These are phyloP conservation scores for Trypoxylon attenuatum DNA, from an alignment of 2,888 invertebrate species.

Conservation along the genomic window DNA sequence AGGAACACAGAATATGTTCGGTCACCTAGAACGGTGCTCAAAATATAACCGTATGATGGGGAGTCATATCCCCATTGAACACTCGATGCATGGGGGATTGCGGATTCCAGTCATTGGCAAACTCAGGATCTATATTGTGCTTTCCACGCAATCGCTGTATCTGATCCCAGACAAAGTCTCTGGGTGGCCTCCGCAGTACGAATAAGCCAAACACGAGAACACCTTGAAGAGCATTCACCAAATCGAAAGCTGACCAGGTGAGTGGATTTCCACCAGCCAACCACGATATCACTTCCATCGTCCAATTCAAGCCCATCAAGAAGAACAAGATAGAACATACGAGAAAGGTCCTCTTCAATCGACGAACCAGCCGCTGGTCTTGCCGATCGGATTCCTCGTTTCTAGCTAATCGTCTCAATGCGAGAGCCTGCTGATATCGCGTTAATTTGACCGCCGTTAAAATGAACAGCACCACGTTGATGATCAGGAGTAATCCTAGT, in stretches of 20 bases:
- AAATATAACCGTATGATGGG: constrained; percentile 46
- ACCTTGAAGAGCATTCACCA: constrained; percentile 83
- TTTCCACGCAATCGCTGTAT: constrained; percentile 62
- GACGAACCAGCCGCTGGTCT: constrained; percentile 69
- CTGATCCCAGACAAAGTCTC: constrained; percentile 64
- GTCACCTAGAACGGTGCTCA: too few species aligned
- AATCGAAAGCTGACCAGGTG: constrained; percentile 80
- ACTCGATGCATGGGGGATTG: constrained; percentile 61
- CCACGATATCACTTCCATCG: constrained; percentile 83
- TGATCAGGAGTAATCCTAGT: constrained; percentile 77
- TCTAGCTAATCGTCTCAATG: constrained; percentile 73
- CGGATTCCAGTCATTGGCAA: too few species aligned
- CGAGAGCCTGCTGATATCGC: constrained; percentile 75
- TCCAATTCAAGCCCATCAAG: constrained; percentile 84
- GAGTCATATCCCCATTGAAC: constrained; percentile 52
- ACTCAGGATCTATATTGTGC: constrained; percentile 55
- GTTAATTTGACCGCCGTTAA: constrained; percentile 77
- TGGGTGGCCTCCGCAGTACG: constrained; percentile 72
- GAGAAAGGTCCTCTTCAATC: constrained; percentile 73
- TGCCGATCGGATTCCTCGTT: constrained; percentile 66
- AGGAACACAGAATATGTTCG: too few species aligned
- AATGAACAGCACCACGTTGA: constrained; percentile 77
- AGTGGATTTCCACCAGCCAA: constrained; percentile 76
- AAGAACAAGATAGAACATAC: constrained; percentile 79
- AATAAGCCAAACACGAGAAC: constrained; percentile 82